Evolutionary conservation across 2,797 vertebrate genomes (phyloP).

Genomic region (Melanotaenia trifasciata): DNA sequence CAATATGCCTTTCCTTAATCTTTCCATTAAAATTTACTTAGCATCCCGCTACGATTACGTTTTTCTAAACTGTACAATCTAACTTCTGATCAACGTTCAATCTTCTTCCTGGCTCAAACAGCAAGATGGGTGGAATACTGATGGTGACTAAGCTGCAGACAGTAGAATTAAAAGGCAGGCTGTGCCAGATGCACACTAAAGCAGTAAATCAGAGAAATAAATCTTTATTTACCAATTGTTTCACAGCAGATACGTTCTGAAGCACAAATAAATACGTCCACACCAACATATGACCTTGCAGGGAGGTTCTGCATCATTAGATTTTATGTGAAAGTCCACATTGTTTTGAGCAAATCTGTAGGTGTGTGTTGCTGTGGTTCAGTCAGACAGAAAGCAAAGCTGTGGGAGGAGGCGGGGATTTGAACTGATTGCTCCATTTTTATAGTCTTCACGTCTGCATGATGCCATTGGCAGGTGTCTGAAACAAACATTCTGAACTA

Average conservation of each 20-base stretch:
- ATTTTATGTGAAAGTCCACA: conserved; percentile 9
- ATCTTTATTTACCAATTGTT: conserved; percentile 7
- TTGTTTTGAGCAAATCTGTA: conserved; percentile 4
- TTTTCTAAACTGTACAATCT: too few species aligned
- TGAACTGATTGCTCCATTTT: conserved; percentile 9
- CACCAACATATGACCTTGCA: background rate
- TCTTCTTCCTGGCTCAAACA: background rate
- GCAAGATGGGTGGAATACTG: background rate
- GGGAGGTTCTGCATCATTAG: background rate
- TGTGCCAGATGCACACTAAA: background rate
- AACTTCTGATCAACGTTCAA: too few species aligned
- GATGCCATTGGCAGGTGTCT: background rate
- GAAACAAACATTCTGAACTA: too few species aligned
- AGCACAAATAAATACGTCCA: conserved; percentile 7
- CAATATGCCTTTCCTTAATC: too few species aligned
- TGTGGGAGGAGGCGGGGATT: conserved; percentile 1
- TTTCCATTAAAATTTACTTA: too few species aligned
- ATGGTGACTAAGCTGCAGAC: background rate
- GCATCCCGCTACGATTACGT: too few species aligned
- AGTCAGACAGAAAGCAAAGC: conserved; percentile 6
- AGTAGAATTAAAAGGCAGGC: background rate
- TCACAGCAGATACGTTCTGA: conserved; percentile 1
- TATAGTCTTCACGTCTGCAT: conserved; percentile 3
- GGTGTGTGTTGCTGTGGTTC: background rate
- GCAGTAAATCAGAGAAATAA: conserved; percentile 5